A percentile compares a stretch with the other conserved stretches of the same genome.
Evolutionary conservation across 1,140 invertebrate species (phyloP).

Genomic region (Rhynchophorus ferrugineus): DNA sequence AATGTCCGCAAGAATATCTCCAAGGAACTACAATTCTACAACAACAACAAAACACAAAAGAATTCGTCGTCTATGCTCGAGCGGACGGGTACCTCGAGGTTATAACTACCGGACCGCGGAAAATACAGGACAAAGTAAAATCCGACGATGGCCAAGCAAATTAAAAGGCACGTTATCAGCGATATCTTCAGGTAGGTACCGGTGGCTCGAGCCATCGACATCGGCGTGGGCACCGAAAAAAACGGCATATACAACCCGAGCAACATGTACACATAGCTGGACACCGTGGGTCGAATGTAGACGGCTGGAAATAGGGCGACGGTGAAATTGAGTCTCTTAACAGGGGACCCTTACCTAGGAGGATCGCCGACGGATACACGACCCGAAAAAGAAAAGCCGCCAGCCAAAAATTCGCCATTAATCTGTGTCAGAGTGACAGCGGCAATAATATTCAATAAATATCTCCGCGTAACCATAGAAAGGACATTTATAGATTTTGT

Average conservation of each 20-base stretch:
- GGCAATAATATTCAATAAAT: no score
- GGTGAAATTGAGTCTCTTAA: neutral
- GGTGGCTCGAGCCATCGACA: conserved; percentile 1
- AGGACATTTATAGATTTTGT: no score
- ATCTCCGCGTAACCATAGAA: no score
- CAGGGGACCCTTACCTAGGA: neutral
- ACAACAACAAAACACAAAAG: no score
- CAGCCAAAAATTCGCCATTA: neutral
- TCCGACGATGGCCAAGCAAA: neutral
- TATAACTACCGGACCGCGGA: neutral
- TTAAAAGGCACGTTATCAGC: conserved; percentile 6
- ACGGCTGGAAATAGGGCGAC: conserved; percentile 13
- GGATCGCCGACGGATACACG: neutral
- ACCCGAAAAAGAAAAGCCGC: neutral
- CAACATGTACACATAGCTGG: conserved; percentile 10
- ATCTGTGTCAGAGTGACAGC: no score
- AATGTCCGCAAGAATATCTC: conserved; percentile 7
- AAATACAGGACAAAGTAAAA: conserved; percentile 10
- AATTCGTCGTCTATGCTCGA: no score
- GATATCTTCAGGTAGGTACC: conserved; percentile 13
- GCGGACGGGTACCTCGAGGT: conserved; percentile 10
- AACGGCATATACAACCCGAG: conserved; percentile 16
- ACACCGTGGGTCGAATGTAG: conserved; percentile 9
- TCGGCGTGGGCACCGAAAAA: conserved; percentile 8
- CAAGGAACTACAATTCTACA: conserved; percentile 8